Percentiles rank a stretch among this genome's conserved stretches.
These are phyloP conservation scores for Baccha elongata DNA, from an alignment of 2,888 invertebrate species.

Conservation along the genomic window DNA sequence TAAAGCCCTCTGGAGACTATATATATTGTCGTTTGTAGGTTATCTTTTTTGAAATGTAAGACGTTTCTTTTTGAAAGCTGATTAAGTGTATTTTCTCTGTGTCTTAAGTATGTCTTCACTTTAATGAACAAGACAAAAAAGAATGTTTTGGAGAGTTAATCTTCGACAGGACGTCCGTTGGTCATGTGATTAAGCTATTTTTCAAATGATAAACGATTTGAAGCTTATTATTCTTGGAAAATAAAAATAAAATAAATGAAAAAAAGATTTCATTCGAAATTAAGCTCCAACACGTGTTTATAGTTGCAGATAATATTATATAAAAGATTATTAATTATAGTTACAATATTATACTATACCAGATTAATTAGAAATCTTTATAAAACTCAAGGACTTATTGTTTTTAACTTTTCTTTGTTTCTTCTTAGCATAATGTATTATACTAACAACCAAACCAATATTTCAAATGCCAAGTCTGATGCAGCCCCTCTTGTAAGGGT, in stretches of 20 bases:
- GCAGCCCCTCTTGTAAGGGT: too few relatives aligned
- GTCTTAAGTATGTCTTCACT: slow-evolving; percentile 27
- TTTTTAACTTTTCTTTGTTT: too few relatives aligned
- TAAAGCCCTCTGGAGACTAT: neutral
- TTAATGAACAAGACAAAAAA: slow-evolving; percentile 10
- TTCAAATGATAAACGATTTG: slow-evolving; percentile 11
- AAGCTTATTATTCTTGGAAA: neutral
- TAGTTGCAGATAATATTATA: too few relatives aligned
- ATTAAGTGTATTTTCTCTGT: slow-evolving; percentile 54
- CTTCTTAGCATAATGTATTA: too few relatives aligned
- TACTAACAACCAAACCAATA: too few relatives aligned
- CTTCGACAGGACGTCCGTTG: slow-evolving; percentile 30
- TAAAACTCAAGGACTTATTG: too few relatives aligned
- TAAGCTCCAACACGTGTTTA: too few relatives aligned
- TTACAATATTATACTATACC: too few relatives aligned
- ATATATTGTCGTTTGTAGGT: neutral
- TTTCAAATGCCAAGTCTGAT: too few relatives aligned
- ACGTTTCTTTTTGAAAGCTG: slow-evolving; percentile 57
- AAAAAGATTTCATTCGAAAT: too few relatives aligned
- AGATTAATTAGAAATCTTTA: too few relatives aligned
- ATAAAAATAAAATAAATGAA: neutral
- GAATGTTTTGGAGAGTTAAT: slow-evolving; percentile 26
- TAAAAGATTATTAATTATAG: too few relatives aligned
- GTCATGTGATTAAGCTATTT: slow-evolving; percentile 52
- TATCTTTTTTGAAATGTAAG: slow-evolving; percentile 31